phyloP scores from a whole-genome alignment of 1,140 invertebrate species.

The Lepidostoma basale region DNA sequence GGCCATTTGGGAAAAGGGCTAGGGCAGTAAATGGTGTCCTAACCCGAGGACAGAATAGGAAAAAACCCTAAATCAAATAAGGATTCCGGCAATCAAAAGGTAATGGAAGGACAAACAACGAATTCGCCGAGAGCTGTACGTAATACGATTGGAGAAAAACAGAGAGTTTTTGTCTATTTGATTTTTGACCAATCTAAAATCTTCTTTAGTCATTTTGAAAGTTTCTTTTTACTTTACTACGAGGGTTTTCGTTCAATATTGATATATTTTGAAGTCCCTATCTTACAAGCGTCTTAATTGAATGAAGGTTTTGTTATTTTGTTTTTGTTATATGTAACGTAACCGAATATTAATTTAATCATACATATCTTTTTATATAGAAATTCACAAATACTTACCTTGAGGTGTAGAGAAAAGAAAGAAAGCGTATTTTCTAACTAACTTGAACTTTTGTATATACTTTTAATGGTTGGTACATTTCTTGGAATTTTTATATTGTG shows the following conservation, averaged over 20 bases:
- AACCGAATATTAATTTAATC: too few species aligned
- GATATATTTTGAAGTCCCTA: too few species aligned
- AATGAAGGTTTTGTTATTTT: too few species aligned
- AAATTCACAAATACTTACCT: too few species aligned
- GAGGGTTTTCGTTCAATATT: neutral
- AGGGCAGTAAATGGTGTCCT: conserved; percentile 26
- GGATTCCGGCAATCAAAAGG: conserved; percentile 22
- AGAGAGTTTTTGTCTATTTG: neutral
- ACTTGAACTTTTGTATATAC: too few species aligned
- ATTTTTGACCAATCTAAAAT: neutral
- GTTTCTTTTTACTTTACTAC: neutral
- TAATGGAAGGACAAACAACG: conserved; percentile 25
- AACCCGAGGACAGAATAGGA: conserved; percentile 10
- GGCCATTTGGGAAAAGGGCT: neutral
- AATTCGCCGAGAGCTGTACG: neutral
- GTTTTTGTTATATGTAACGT: too few species aligned
- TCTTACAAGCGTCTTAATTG: too few species aligned
- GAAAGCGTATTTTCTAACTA: too few species aligned
- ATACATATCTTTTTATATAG: too few species aligned
- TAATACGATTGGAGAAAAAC: conserved; percentile 21
- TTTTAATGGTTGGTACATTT: too few species aligned
- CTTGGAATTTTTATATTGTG: too few species aligned
- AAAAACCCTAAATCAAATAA: conserved; percentile 13
- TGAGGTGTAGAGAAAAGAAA: too few species aligned
- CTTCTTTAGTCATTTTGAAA: conserved; percentile 6